Evolutionary conservation across 37 sponge, comb jelly and placozoan species (phyloP).

Genomic region (Beroe forskalii): DNA sequence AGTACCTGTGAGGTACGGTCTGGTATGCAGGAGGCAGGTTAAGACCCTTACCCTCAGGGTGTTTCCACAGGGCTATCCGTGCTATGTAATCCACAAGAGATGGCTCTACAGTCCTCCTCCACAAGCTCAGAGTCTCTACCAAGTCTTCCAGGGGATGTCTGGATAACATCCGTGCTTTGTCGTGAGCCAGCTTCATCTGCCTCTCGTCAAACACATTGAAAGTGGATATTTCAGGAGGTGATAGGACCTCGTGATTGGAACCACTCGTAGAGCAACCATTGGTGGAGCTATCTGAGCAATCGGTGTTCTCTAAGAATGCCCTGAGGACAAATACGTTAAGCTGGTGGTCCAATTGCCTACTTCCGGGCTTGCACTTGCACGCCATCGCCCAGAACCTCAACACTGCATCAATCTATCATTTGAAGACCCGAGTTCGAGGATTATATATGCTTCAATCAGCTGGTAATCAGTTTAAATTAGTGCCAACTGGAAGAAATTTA

Average conservation of each 20-base stretch:
- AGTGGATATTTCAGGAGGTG: background rate
- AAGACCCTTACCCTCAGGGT: background rate
- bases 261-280: background rate
- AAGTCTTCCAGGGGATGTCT: background rate
- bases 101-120: background rate
- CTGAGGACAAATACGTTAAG: background rate
- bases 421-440: no score
- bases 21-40: slow-evolving; percentile 35
- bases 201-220: background rate
- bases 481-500: no score
- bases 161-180: background rate
- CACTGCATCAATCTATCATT: no score
- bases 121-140: background rate
- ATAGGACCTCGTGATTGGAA: background rate
- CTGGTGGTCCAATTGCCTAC: background rate
- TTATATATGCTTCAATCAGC: no score
- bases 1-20: slow-evolving; percentile 6
- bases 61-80: background rate
- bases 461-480: no score
- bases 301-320: background rate
- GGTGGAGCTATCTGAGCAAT: background rate
- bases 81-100: slow-evolving; percentile 6
- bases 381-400: background rate
- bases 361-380: background rate
- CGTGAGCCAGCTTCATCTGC: background rate